Base-by-base conservation (phyloP, 2,888 invertebrate genomes). In the Celastrina argiolus region DNA sequence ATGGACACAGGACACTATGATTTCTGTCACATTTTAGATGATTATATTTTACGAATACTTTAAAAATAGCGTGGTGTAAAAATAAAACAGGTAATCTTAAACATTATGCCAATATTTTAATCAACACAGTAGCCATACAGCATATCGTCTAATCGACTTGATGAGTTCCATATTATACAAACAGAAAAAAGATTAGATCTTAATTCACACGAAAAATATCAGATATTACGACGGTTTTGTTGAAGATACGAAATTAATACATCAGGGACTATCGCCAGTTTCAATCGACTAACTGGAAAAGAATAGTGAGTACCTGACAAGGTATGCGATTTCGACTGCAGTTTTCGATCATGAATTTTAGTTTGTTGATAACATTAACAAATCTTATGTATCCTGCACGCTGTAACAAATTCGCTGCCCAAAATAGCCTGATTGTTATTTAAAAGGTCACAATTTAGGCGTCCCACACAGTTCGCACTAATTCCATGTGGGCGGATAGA, bases 371-470 rank as follows among this genome's bases (percentile, higher is more conserved):
- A 18, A 5, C 18, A 2, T 45, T 8, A 18, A 8, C 10, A 26
- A 14, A 26, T 26, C 22, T 26, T 10, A 4, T 12, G 22, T 22
- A 51, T 12, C 26, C 7, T 12, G 22, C 26, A 26, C 51, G 14
- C 22, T 10, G 51, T 51, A 51, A 51, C 26, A 51, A 51, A 51
- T 51, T 22, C 12, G 14, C 51, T 51, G 51, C 22, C 36, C 6
- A 39, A 61, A 61, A 61, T 61, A 61, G 61, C 61, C 39, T 51
- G 34, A 61, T 36, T 61, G 39, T 61, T 61, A 61, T 36, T 14
- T 39, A 61, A 51, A 61, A 61, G 61, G 61, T 61, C 61, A 39
- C 39, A 39, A 59, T 59, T 39, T 39, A 10, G 61, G 61, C 61
- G 34, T 61, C 61, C 61, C 61, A 61, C 61, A 10, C 59, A 14